Percentiles rank a stretch among this genome's conserved stretches.
Conservation (phyloP, 2,888 invertebrate species). For the Cheilosia soror region DNA sequence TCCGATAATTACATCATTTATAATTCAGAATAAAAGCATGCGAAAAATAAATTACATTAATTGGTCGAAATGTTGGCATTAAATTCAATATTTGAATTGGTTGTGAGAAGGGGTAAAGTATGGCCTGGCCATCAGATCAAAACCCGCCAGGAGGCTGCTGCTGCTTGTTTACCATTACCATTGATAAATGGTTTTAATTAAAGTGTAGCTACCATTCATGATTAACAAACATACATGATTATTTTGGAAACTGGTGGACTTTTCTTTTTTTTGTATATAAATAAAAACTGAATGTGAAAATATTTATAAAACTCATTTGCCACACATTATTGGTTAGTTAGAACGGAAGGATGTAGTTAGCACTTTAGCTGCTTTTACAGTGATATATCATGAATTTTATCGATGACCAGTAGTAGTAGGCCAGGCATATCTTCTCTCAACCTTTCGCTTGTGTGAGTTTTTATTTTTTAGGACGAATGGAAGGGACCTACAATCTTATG, state of each 20-base stretch:
- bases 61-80: constrained; percentile 72
- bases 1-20: constrained; percentile 74
- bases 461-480: too few species aligned
- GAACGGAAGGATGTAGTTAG: constrained; percentile 36
- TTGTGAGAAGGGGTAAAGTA: background rate
- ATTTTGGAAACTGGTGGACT: background rate
- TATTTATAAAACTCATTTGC: constrained; percentile 4
- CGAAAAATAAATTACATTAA: constrained; percentile 72
- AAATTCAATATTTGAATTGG: constrained; percentile 73
- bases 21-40: constrained; percentile 68
- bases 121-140: too few species aligned
- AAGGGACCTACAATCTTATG: too few species aligned
- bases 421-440: too few species aligned
- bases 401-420: constrained; percentile 18
- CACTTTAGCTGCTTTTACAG: constrained; percentile 1
- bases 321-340: background rate
- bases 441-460: too few species aligned
- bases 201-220: constrained; percentile 29
- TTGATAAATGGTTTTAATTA: constrained; percentile 72
- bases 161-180: constrained; percentile 55
- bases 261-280: background rate
- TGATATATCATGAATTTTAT: background rate
- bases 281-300: too few species aligned
- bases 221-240: background rate
- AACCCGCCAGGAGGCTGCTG: constrained; percentile 3